These are phyloP conservation scores for Neuroterus valhalla DNA, from an alignment of 1,140 invertebrate genomes.

Conservation along the genomic window DNA sequence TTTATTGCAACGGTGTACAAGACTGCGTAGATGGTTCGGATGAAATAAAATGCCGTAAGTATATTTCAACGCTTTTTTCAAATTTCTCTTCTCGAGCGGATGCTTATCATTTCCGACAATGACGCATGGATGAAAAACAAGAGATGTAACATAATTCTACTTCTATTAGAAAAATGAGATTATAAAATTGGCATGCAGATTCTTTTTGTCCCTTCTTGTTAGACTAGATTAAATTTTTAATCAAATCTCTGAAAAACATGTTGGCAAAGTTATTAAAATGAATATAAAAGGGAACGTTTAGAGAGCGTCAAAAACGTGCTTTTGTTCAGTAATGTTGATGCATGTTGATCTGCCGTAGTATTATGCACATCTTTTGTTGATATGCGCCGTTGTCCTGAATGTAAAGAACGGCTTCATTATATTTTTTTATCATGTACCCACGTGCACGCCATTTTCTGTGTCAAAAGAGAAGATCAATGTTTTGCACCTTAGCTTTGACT, in stretches of 20 bases:
- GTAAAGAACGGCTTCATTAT: conserved; percentile 25
- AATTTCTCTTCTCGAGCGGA: background rate
- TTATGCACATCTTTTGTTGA: conserved; percentile 27
- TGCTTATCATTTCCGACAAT: background rate
- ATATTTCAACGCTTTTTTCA: conserved; percentile 33
- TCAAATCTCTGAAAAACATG: background rate
- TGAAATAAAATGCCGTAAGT: conserved; percentile 79
- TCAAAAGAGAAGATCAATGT: conserved; percentile 27
- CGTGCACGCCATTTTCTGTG: conserved; percentile 3
- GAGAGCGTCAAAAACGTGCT: conserved; percentile 19
- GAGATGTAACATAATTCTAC: background rate
- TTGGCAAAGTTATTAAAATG: conserved; percentile 12
- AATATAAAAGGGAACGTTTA: conserved; percentile 22
- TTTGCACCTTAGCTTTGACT: conserved; percentile 6
- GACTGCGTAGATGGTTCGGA: conserved; percentile 80
- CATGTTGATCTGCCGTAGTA: conserved; percentile 18
- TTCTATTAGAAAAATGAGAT: background rate
- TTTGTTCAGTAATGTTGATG: conserved; percentile 24
- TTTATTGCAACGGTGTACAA: conserved; percentile 78
- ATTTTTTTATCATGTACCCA: conserved; percentile 22
- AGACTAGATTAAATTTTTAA: conserved; percentile 16
- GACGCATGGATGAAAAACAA: background rate
- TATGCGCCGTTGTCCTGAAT: conserved; percentile 6
- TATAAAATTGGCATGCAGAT: background rate
- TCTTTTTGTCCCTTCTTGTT: background rate